Base-by-base conservation (phyloP, 2,113 vertebrate genomes). In the Pedetes capensis region DNA sequence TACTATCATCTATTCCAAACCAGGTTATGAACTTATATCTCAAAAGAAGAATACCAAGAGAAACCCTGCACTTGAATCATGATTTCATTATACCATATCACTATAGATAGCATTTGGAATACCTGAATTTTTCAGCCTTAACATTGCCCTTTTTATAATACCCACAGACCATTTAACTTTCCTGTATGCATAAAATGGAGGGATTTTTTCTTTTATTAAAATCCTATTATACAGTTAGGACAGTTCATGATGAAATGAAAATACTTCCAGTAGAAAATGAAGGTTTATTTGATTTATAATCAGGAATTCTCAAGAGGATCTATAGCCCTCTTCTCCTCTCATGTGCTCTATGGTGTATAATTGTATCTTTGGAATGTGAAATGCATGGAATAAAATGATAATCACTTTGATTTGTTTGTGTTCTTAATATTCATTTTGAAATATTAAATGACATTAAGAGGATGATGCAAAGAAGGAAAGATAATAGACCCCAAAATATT, bases 351-450 rank as follows among this genome's bases (percentile, higher is more conserved):
- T 71, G 76, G 71, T 64, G n/a, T 44, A 37, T 89, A 66, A 76
- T 42, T 81, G 5, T 94, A 75, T 87, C 82, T 87, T 72, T 81
- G 66, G 25, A 81, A 78, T 76, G 80, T 93, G 75, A 63, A 85
- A 91, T 80, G 51, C 44, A 37, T 90, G 72, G 82, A 90, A 49
- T 93, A 64, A 87, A 91, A 91, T 91, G 78, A 84, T 83, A 49
- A 95, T 80, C 64, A 59, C 59, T 88, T 96, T 96, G 59, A 94
- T 94, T 89, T 74, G 14, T 88, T 90, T 90, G n/a, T 66, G 20
- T 93, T 94, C 63, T 78, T 84, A 79, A 92, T 85, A 92, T 95
- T 83, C 64, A 72, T 27, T 95, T 94, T 85, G 64, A 93, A 87
- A 79, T 75, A 51, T 37, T 34, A 87, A 82, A 76, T 94, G 16